Evolutionary conservation across 2,888 invertebrate species (phyloP).

Genomic region (Pantelozetes paolii): DNA sequence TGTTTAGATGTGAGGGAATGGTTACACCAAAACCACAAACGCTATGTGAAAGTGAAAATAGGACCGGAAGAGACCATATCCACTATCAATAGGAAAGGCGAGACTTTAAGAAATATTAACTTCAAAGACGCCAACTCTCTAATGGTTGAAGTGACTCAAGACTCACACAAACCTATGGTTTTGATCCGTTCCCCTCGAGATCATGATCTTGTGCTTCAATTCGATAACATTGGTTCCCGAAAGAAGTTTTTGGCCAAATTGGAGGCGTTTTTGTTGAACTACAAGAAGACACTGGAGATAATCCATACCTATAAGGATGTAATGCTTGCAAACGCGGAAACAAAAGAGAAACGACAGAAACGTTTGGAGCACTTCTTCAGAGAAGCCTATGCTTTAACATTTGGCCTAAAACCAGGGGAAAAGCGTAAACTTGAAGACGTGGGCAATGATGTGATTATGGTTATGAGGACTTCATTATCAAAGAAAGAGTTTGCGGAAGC

Average conservation of each 20-base stretch:
- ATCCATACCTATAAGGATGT: slow-evolving; percentile 69
- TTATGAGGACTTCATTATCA: slow-evolving; percentile 85
- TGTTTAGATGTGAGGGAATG: slow-evolving; percentile 61
- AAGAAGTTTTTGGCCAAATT: slow-evolving; percentile 81
- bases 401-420: slow-evolving; percentile 81
- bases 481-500: slow-evolving; percentile 91
- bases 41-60: slow-evolving; percentile 80
- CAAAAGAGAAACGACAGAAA: slow-evolving; percentile 84
- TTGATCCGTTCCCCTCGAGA: slow-evolving; percentile 73
- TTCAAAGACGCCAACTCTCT: slow-evolving; percentile 71
- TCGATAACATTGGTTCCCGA: slow-evolving; percentile 72
- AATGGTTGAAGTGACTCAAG: slow-evolving; percentile 84
- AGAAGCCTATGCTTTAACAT: slow-evolving; percentile 89
- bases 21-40: slow-evolving; percentile 85
- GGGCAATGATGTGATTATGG: slow-evolving; percentile 69
- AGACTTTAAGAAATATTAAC: slow-evolving; percentile 75
- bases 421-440: slow-evolving; percentile 64
- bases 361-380: slow-evolving; percentile 89
- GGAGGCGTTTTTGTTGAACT: slow-evolving; percentile 74
- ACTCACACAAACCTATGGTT: slow-evolving; percentile 65
- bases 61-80: slow-evolving; percentile 78
- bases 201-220: slow-evolving; percentile 82
- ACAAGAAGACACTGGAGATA: slow-evolving; percentile 73
- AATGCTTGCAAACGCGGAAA: slow-evolving; percentile 85
- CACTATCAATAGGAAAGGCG: slow-evolving; percentile 84